Evolutionary conservation across 2,888 invertebrate species (phyloP).

Genomic region (Alloplasta piceator): DNA sequence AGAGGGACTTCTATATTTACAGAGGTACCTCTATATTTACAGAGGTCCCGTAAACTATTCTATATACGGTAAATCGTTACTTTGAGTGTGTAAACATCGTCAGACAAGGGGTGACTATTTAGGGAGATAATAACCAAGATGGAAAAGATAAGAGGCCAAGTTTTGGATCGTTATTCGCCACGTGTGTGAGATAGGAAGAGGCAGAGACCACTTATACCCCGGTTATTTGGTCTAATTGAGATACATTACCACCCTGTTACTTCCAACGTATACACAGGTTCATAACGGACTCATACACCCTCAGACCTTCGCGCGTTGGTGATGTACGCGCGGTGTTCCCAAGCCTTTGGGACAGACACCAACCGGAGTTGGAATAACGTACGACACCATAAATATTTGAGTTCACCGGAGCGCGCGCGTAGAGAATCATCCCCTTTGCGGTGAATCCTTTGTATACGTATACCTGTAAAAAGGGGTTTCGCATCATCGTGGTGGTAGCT

Average conservation of each 20-base stretch:
- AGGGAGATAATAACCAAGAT: not conserved
- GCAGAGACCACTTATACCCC: conserved; percentile 52
- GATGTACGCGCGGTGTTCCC: conserved; percentile 52
- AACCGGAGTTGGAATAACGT: conserved; percentile 64
- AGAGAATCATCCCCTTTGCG: not conserved
- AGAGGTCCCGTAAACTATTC: too few species aligned
- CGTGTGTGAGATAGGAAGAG: conserved; percentile 28
- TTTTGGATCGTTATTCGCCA: too few species aligned
- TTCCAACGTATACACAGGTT: conserved; percentile 25
- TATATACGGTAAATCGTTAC: too few species aligned
- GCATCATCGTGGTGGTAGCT: not conserved
- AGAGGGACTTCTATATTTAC: too few species aligned
- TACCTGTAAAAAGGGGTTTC: conserved; percentile 8
- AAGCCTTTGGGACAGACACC: conserved; percentile 16
- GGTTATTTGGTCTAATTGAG: conserved; percentile 69
- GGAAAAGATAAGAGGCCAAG: too few species aligned
- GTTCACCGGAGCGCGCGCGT: conserved; percentile 30
- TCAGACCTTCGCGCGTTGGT: conserved; percentile 9
- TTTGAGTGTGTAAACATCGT: too few species aligned
- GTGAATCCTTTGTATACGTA: conserved; percentile 3
- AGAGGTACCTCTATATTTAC: too few species aligned
- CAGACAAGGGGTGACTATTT: too few species aligned
- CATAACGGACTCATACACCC: not conserved
- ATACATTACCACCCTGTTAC: conserved; percentile 61
- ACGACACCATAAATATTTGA: conserved; percentile 72